Evolutionary conservation across 2,797 vertebrate species (phyloP), one percentile per base, ranked within the genome.

Genomic region (Aphelocoma californica): DNA sequence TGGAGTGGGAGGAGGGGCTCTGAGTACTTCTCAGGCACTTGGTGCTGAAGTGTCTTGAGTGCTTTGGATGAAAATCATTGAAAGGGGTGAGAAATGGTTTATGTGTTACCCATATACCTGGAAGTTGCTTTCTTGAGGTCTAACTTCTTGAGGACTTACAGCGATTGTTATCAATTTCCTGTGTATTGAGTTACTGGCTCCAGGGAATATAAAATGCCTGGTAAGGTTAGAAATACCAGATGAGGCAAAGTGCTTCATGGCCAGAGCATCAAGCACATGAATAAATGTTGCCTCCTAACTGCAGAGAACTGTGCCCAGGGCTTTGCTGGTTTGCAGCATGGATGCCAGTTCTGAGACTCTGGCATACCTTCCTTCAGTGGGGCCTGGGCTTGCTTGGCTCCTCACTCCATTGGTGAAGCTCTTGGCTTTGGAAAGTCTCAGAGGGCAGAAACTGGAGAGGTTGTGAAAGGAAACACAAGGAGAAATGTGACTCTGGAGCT

Each of bases 91-190:
- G 50, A 92, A 88, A 15, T 58, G 14, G 38, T 71, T 77, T 77
- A 7, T 18, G 21, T 50, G 80, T 87, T 80, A 50, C 51, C 34
- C 7, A 2, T 31, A 14, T 85, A 50, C 45, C 50, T 86, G 54
- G 31, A 92, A 91, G 82, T 45, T 86, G n/a, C 21, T 86, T 95
- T 81, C 8, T 7, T 47, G 81, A 80, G 14, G 21, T 88, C 17
- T 90, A 32, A 83, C 40, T 65, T 86, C 67, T 73, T 79, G 78
- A 94, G 74, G 54, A 65, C 34, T 86, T 77, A 9, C 2, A 57
- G 11, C 47, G 29, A 20, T 84, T 58, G 34, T 72, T 92, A 71
- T n/a, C 36, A 81, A 3, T 81, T 60, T 38, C 44, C 40, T 60
- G 21, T 69, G 69, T 79, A 51, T 72, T 80, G 75, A 32, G 17